Percentiles rank a stretch among this genome's conserved stretches.
Evolutionary conservation across 1,140 invertebrate genomes (phyloP).

Genomic region (Nebria ingens): DNA sequence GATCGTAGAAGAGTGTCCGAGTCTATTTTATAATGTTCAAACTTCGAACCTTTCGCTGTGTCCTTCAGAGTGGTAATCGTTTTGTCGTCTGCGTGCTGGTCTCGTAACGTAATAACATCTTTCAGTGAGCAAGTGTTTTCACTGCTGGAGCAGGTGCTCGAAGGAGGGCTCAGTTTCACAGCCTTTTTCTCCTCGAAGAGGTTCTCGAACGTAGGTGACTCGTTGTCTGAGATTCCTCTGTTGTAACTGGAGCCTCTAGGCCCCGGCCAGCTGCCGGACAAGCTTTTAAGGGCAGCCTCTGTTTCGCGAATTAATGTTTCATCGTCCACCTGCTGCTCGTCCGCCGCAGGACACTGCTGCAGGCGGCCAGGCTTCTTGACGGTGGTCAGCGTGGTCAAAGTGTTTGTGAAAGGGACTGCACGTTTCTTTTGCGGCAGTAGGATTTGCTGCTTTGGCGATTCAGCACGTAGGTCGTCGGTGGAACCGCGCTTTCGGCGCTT

Average conservation of each 20-base stretch:
- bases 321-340: slow-evolving; percentile 52
- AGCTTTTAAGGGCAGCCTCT: slow-evolving; percentile 69
- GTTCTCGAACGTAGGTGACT: slow-evolving; percentile 71
- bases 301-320: slow-evolving; percentile 75
- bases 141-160: slow-evolving; percentile 47
- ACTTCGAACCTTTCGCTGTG: slow-evolving; percentile 26
- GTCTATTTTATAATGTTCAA: slow-evolving; percentile 40
- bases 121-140: slow-evolving; percentile 47
- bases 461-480: slow-evolving; percentile 26
- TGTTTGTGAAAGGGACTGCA: slow-evolving; percentile 36
- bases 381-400: slow-evolving; percentile 36
- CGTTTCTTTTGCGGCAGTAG: slow-evolving; percentile 51
- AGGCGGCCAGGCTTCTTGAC: slow-evolving; percentile 36
- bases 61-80: slow-evolving; percentile 17
- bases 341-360: slow-evolving; percentile 27
- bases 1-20: slow-evolving; percentile 27
- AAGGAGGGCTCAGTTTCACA: slow-evolving; percentile 51
- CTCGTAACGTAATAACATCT: slow-evolving; percentile 54
- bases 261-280: slow-evolving; percentile 70
- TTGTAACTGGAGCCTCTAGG: slow-evolving; percentile 51
- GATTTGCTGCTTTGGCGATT: slow-evolving; percentile 35
- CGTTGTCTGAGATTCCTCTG: slow-evolving; percentile 55
- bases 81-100: slow-evolving; percentile 36
- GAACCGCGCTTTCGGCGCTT: slow-evolving; percentile 40
- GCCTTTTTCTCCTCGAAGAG: slow-evolving; percentile 73